Percentiles rank a stretch among this genome's conserved stretches.
Evolutionary conservation across 53 echinoderm and acorn worm genomes (phyloP).

Genomic region (Zoroaster sp.): DNA sequence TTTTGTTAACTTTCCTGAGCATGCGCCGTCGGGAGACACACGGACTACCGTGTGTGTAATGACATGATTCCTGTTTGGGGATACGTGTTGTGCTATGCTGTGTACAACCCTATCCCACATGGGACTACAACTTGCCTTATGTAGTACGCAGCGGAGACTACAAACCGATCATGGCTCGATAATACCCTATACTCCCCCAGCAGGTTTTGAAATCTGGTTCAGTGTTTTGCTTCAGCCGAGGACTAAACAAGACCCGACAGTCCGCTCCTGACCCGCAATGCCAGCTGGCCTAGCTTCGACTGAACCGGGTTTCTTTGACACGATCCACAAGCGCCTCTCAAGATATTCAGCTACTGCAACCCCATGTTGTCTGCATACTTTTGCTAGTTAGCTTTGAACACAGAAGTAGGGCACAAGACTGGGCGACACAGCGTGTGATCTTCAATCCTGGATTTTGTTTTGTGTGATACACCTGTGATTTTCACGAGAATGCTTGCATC

Average conservation of each 20-base stretch:
- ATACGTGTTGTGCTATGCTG: constrained; percentile 31
- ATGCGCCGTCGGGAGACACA: constrained; percentile 16
- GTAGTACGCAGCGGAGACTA: not conserved
- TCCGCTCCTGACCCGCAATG: not conserved
- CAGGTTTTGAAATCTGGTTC: constrained; percentile 16
- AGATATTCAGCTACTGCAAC: not conserved
- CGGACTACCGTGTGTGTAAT: not conserved
- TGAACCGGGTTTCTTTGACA: constrained; percentile 17
- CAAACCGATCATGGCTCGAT: not conserved
- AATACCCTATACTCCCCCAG: not conserved
- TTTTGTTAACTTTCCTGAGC: constrained; percentile 50
- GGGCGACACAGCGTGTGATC: constrained; percentile 34
- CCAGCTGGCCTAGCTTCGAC: constrained; percentile 33
- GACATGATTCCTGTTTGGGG: constrained; percentile 50
- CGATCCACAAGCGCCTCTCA: not conserved
- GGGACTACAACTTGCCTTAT: not conserved
- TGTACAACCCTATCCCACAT: not conserved
- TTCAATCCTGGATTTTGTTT: not conserved
- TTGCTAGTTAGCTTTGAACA: not conserved
- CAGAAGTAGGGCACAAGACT: not conserved
- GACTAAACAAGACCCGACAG: constrained; percentile 48
- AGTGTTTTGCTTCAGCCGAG: constrained; percentile 41
- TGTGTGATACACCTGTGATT: constrained; percentile 23
- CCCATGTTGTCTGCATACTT: not conserved
- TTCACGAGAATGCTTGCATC: not conserved